phyloP scores from a whole-genome alignment of 2,113 vertebrate genomes.

The Poecilia latipinna region DNA sequence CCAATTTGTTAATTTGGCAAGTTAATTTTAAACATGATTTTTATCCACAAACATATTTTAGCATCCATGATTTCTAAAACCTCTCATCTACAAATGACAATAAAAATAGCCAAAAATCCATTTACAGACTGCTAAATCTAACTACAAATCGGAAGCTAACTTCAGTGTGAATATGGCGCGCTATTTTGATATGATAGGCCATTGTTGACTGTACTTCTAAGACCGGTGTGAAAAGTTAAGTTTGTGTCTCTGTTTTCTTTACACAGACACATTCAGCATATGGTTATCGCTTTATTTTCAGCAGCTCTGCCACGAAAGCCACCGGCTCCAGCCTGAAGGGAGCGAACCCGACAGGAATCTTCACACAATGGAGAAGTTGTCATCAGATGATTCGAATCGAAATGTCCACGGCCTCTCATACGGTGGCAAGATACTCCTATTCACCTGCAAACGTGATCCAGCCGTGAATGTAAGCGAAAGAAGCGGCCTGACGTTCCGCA shows the following conservation, averaged over 20 bases:
- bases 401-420: conserved; percentile 67
- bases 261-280: too few species aligned
- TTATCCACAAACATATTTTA: too few species aligned
- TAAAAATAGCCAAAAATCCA: background rate
- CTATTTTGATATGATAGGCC: background rate
- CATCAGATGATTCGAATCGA: background rate
- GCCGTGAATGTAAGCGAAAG: conserved; percentile 19
- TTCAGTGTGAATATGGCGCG: conserved; percentile 48
- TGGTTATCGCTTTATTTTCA: background rate
- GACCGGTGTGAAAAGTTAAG: background rate
- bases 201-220: background rate
- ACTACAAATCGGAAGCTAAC: background rate
- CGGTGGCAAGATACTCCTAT: conserved; percentile 84
- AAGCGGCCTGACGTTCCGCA: conserved; percentile 74
- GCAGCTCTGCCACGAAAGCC: background rate
- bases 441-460: conserved; percentile 71
- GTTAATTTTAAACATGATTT: too few species aligned
- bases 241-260: background rate
- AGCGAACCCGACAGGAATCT: background rate
- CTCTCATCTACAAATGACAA: background rate
- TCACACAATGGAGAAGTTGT: conserved; percentile 38
- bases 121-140: background rate
- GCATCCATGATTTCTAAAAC: background rate
- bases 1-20: too few species aligned
- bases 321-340: background rate